A percentile compares a stretch with the other conserved stretches of the same genome.
phyloP scores from a whole-genome alignment of 2,113 vertebrate species.

The Chauna torquata region DNA sequence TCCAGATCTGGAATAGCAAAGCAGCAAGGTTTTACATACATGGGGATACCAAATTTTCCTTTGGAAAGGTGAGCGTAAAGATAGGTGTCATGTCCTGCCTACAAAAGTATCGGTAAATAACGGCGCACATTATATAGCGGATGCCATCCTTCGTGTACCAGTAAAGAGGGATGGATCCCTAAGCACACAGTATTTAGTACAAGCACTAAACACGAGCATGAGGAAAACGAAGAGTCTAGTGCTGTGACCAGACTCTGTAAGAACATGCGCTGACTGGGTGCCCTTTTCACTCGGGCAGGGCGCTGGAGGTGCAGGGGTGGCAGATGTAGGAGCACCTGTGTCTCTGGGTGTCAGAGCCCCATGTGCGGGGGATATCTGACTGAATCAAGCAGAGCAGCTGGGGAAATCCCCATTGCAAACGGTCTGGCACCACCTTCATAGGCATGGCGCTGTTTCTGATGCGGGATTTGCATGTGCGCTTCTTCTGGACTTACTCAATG shows the following conservation, averaged over 20 bases:
- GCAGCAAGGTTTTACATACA: neutral
- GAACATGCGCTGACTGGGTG: accelerated
- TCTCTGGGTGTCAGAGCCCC: too few relatives aligned
- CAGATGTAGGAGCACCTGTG: neutral
- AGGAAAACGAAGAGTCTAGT: neutral
- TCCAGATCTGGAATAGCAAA: neutral
- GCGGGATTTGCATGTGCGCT: neutral
- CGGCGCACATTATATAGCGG: accelerated
- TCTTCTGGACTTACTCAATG: accelerated
- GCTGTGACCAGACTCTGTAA: neutral
- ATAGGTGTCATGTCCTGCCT: neutral
- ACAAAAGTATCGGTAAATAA: neutral
- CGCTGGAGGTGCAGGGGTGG: too few relatives aligned
- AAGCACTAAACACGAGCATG: neutral
- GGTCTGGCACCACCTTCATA: accelerated
- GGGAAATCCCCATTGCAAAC: accelerated
- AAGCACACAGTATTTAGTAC: neutral
- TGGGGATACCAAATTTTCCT: neutral
- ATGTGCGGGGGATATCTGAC: accelerated
- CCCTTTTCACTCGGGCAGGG: neutral
- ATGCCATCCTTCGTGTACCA: neutral
- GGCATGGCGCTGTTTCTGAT: neutral
- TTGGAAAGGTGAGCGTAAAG: neutral
- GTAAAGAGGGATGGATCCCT: neutral
- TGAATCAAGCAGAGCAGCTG: accelerated